Percentiles rank a stretch among this genome's conserved stretches.
These are phyloP conservation scores for Heteronetta atricapilla DNA, from an alignment of 2,113 vertebrate genomes.

Conservation along the genomic window DNA sequence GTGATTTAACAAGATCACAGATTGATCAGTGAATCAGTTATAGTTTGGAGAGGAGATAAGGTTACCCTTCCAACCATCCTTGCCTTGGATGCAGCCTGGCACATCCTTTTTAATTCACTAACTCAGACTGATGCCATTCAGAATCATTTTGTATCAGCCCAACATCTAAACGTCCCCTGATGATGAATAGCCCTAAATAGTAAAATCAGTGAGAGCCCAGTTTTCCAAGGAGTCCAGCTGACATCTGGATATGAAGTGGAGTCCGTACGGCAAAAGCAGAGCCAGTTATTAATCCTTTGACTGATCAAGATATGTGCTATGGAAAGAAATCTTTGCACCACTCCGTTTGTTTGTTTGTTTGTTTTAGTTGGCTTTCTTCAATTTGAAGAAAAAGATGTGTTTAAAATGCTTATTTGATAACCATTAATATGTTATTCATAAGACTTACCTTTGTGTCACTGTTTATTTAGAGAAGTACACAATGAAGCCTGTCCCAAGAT, in stretches of 20 bases:
- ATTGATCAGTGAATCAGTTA: background rate
- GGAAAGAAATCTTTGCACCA: background rate
- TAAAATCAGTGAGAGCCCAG: background rate
- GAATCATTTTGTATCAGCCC: background rate
- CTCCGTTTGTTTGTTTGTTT: background rate
- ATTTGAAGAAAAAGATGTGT: background rate
- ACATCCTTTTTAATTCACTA: background rate
- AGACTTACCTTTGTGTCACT: background rate
- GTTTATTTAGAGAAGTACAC: background rate
- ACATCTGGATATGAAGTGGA: background rate
- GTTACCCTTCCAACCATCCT: rapidly evolving
- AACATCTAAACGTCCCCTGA: background rate
- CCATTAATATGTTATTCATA: background rate
- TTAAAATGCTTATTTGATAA: background rate
- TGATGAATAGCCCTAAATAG: background rate
- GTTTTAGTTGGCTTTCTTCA: background rate
- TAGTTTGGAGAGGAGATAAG: background rate
- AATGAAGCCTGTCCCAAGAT: background rate
- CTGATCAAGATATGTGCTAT: background rate
- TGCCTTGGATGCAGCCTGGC: background rate
- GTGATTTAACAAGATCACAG: background rate
- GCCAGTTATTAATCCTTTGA: background rate
- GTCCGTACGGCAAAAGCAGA: background rate
- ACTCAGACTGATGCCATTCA: background rate
- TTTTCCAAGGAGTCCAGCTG: background rate